Conservation (phyloP, 2,797 vertebrate genomes). For the Gallinago solitaria region DNA sequence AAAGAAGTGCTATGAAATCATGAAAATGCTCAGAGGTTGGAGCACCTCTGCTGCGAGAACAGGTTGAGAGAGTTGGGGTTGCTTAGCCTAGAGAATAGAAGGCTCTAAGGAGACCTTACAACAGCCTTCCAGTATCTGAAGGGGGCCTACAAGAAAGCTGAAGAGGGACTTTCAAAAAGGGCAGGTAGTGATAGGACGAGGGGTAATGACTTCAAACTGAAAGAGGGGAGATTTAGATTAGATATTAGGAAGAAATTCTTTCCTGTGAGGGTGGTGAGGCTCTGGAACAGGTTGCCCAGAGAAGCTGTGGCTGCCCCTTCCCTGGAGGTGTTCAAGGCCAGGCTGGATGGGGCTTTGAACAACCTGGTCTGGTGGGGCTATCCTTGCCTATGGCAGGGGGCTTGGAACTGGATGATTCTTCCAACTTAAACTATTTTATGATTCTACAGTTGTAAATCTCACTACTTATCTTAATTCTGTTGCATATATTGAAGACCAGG, state of each 20-base stretch:
- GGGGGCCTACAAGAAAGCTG: background rate
- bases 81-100: background rate
- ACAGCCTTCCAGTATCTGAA: background rate
- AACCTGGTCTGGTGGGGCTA: background rate
- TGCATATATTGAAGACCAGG: background rate
- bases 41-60: background rate
- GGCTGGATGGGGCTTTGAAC: background rate
- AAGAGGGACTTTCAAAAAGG: background rate
- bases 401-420: background rate
- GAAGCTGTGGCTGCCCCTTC: background rate
- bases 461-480: background rate
- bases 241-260: background rate
- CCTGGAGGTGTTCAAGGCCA: background rate
- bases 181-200: background rate
- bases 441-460: background rate
- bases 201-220: background rate
- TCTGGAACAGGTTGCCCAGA: background rate
- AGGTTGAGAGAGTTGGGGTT: background rate
- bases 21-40: background rate
- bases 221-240: background rate
- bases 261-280: background rate
- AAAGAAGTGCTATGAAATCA: background rate
- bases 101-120: background rate
- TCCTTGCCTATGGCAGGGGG: background rate
- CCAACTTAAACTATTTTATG: background rate